Evolutionary conservation across 2,797 vertebrate genomes (phyloP).

Genomic region (Hemitrygon akajei): DNA sequence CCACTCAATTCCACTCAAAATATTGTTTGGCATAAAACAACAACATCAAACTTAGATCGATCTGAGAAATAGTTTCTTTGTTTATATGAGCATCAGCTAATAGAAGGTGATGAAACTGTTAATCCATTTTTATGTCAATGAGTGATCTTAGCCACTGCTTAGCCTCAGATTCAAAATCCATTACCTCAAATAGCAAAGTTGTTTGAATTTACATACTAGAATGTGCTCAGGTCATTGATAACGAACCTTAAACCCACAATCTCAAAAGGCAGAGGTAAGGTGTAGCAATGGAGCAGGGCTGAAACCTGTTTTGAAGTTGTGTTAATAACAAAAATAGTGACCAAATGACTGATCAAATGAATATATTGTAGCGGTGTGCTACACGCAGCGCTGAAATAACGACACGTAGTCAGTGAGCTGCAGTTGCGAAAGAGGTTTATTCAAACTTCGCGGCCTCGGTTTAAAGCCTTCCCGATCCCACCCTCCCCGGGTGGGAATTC

Average conservation of each 20-base stretch:
- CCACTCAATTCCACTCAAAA: too few species aligned
- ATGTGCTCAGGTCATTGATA: background rate
- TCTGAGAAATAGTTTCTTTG: background rate
- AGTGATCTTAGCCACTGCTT: background rate
- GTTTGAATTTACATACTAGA: background rate
- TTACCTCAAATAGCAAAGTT: too few species aligned
- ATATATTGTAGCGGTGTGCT: too few species aligned
- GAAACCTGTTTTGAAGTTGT: background rate
- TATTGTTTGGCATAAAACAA: background rate
- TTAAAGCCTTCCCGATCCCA: too few species aligned
- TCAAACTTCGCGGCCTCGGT: too few species aligned
- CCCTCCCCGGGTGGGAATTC: too few species aligned
- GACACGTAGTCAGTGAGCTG: too few species aligned
- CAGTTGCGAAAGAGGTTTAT: too few species aligned
- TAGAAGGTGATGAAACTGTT: background rate
- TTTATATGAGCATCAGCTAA: constrained; percentile 6
- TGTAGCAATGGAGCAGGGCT: background rate
- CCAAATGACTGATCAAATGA: background rate
- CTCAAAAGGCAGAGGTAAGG: background rate
- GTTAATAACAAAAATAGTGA: background rate
- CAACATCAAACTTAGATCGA: background rate
- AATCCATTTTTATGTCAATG: too few species aligned
- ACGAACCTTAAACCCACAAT: background rate
- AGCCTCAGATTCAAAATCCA: background rate
- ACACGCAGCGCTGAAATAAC: too few species aligned